Evolutionary conservation across 2,113 vertebrate genomes (phyloP).

Genomic region (Alosa alosa): DNA sequence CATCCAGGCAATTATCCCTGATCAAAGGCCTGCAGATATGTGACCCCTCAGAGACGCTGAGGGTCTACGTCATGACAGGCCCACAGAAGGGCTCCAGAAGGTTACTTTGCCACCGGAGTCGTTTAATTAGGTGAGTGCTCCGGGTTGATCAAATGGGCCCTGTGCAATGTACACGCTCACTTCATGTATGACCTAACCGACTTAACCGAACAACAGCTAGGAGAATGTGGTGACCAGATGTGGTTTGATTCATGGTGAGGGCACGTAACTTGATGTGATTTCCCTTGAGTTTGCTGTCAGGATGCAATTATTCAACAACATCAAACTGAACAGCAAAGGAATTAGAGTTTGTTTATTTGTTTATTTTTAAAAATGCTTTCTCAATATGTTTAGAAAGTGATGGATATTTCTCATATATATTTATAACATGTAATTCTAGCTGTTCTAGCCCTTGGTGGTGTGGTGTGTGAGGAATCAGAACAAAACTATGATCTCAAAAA

Average conservation of each 20-base stretch:
- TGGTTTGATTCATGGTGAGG: not conserved
- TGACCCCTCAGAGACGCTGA: not conserved
- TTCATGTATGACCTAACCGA: not conserved
- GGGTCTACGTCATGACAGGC: too few species aligned
- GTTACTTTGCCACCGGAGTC: not conserved
- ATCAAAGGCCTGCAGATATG: not conserved
- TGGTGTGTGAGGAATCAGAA: not conserved
- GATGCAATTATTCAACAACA: not conserved
- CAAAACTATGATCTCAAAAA: not conserved
- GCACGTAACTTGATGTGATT: not conserved
- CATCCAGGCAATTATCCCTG: not conserved
- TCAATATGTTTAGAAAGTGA: not conserved
- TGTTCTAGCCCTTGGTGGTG: not conserved
- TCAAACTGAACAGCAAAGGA: not conserved
- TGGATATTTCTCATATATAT: not conserved
- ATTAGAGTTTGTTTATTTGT: not conserved
- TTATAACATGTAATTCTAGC: not conserved
- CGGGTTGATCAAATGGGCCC: not conserved
- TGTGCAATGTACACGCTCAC: not conserved
- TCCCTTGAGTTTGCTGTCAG: not conserved
- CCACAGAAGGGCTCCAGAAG: not conserved
- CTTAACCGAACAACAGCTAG: not conserved
- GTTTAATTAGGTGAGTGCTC: not conserved
- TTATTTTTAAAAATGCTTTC: not conserved
- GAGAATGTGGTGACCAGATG: not conserved